phyloP scores from a whole-genome alignment of 2,888 invertebrate genomes.

The Chloromyia formosa region DNA sequence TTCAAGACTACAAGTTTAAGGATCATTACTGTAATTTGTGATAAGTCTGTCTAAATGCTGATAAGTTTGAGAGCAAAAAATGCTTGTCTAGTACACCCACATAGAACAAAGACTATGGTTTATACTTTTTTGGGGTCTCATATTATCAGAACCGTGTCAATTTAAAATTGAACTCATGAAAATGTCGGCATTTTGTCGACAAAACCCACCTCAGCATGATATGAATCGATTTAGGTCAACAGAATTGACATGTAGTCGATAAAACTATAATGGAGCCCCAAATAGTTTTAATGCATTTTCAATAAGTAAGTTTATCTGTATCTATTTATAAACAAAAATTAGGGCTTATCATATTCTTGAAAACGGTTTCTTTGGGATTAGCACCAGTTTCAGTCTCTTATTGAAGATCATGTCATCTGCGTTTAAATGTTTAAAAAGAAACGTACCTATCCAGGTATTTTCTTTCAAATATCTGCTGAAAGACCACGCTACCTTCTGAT shows the following conservation, averaged over 20 bases:
- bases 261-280: background rate
- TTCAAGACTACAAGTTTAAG: background rate
- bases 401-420: background rate
- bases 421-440: background rate
- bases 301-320: too few relatives aligned
- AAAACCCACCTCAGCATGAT: too few relatives aligned
- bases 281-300: background rate
- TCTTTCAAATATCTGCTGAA: too few relatives aligned
- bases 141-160: too few relatives aligned
- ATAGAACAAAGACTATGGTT: background rate
- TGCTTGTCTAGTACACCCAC: background rate
- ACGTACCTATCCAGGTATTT: too few relatives aligned
- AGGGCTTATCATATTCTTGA: background rate
- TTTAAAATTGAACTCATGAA: too few relatives aligned
- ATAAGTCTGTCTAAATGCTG: background rate
- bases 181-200: too few relatives aligned
- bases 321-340: background rate
- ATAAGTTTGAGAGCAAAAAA: too few relatives aligned
- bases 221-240: slow-evolving; percentile 4
- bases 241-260: background rate
- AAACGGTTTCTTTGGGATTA: slow-evolving; percentile 1
- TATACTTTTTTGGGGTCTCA: background rate
- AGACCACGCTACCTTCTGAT: too few relatives aligned
- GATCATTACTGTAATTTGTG: slow-evolving; percentile 15
- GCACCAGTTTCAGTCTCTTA: background rate